phyloP scores from a whole-genome alignment of 1,140 invertebrate genomes.

The Neuroterus valhalla region DNA sequence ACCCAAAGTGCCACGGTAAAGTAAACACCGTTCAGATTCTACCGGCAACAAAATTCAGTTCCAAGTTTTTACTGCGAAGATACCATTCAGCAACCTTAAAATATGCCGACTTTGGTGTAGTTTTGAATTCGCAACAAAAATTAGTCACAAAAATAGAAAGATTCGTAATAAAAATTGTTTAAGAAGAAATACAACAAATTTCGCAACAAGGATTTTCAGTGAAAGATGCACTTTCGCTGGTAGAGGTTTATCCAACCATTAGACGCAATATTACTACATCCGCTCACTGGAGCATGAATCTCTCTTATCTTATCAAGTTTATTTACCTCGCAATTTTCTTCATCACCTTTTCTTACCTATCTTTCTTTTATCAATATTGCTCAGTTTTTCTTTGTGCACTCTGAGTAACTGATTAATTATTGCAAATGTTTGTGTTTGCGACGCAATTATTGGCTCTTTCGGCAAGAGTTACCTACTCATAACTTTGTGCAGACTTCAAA shows the following conservation, averaged over 20 bases:
- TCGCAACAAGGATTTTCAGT: neutral
- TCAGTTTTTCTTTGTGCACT: neutral
- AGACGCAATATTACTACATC: conserved; percentile 10
- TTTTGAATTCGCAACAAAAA: too few relatives aligned
- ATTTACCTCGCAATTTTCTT: conserved; percentile 10
- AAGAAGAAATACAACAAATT: too few relatives aligned
- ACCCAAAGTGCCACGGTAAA: too few relatives aligned
- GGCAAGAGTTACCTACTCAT: neutral
- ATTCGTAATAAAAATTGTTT: too few relatives aligned
- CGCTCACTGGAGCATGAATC: conserved; percentile 18
- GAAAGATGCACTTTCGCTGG: neutral
- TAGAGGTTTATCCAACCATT: neutral
- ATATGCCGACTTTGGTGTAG: too few relatives aligned
- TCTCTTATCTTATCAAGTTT: neutral
- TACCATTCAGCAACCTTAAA: too few relatives aligned
- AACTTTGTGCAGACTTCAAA: neutral
- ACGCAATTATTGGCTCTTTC: neutral
- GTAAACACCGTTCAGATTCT: too few relatives aligned
- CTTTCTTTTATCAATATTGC: conserved; percentile 3
- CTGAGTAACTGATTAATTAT: neutral
- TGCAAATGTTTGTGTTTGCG: neutral
- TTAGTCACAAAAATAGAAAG: too few relatives aligned
- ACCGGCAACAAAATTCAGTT: too few relatives aligned
- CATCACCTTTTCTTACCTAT: conserved; percentile 38
- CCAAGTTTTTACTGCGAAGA: too few relatives aligned